Base-by-base conservation (phyloP, 2,113 vertebrate species). In the Sciurus niger region DNA sequence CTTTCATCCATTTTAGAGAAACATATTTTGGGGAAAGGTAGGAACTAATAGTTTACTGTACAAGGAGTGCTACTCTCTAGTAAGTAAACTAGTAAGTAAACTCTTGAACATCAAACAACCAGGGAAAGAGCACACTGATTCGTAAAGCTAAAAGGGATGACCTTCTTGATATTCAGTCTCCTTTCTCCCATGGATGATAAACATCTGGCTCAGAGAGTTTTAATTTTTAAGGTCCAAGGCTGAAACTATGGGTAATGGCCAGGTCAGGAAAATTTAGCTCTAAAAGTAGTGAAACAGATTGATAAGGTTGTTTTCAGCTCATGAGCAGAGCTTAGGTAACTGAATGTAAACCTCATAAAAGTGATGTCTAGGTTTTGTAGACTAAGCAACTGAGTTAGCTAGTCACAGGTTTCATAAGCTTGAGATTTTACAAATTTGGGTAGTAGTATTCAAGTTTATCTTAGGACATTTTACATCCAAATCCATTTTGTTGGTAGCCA, bases 241-340 rank as follows among this genome's bases (percentile, higher is more conserved):
- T 77, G 20, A 92, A 63, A 4, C 9, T 94, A 17, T 67, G 30
- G 46, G 58, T 76, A 86, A 74, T 67, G n/a, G 30, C 4, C 4
- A 40, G 30, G 16, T 87, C 32, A 87, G 34, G 2, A 84, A 24
- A 92, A 24, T 63, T 87, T 4, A 85, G 34, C 63, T 7, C 22
- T 84, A 82, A 93, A 94, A 94, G 90, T 17, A 51, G 67, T 80
- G 16, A 83, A 92, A 83, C 82, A 77, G 20, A n/a, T 40, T 8
- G 8, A 9, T 84, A 40, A 53, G 30, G 7, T 24, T 80, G 8
- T 51, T 95, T 96, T 87, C 51, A 84, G 46, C 4, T 85, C 11
- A 94, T 51, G 78, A 79, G n/a, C 5, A 87, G 30, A 78, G 3
- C 4, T 78, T 30, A 37, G 17, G 16, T 84, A 67, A 92, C 25